Conservation (phyloP, 2,888 invertebrate species). For the Germaria angustata region DNA sequence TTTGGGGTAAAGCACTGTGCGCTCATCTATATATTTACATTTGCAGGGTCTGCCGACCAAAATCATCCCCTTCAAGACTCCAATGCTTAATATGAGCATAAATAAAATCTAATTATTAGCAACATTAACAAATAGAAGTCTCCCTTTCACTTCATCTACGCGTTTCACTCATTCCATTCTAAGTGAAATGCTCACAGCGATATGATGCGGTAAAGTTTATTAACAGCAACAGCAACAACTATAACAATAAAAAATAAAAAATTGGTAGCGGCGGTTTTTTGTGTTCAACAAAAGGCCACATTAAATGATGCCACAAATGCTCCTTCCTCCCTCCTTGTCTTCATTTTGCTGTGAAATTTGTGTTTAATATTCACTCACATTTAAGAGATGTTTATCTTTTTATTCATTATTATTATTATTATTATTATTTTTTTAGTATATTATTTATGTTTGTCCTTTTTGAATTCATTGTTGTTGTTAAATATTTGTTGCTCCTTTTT, state of each 20-base stretch:
- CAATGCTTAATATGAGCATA: too few species aligned
- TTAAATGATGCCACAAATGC: constrained; percentile 8
- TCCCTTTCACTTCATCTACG: background rate
- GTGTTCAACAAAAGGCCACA: constrained; percentile 26
- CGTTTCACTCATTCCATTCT: background rate
- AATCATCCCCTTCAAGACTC: too few species aligned
- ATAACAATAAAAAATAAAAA: constrained; percentile 19
- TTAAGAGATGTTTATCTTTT: constrained; percentile 61
- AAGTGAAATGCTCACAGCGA: constrained; percentile 26
- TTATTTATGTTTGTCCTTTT: constrained; percentile 34
- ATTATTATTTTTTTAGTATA: background rate
- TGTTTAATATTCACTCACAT: constrained; percentile 51
- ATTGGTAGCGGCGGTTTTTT: constrained; percentile 22
- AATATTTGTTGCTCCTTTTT: constrained; percentile 37
- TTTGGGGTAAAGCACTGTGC: too few species aligned
- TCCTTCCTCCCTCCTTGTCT: background rate
- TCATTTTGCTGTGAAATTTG: constrained; percentile 26
- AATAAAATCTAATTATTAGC: too few species aligned
- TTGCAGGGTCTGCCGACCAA: too few species aligned
- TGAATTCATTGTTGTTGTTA: constrained; percentile 29
- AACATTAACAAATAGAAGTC: background rate
- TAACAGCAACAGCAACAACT: constrained; percentile 13
- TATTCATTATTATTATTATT: constrained; percentile 6
- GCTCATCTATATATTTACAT: too few species aligned
- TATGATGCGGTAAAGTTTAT: background rate